Evolutionary conservation across 2,113 vertebrate genomes (phyloP).

Genomic region (Ellobius talpinus): DNA sequence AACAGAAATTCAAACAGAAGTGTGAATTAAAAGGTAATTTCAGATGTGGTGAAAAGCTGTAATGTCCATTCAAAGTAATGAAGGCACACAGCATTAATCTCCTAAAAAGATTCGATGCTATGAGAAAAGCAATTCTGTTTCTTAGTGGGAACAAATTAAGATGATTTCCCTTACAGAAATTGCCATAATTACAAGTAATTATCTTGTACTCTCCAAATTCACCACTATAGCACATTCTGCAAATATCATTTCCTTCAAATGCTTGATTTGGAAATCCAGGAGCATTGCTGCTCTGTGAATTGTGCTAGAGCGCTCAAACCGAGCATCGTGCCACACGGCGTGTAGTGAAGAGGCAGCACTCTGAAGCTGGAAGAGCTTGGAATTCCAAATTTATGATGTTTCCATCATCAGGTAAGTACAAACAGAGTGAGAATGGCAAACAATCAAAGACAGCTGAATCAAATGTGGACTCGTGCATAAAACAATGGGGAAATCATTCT

Average conservation of each 20-base stretch:
- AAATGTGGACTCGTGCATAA: slow-evolving; percentile 60
- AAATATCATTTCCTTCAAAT: slow-evolving; percentile 79
- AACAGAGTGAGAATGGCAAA: slow-evolving; percentile 73
- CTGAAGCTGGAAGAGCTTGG: slow-evolving; percentile 40
- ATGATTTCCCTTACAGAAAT: slow-evolving; percentile 85
- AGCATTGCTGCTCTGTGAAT: slow-evolving; percentile 76
- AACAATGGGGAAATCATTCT: slow-evolving; percentile 67
- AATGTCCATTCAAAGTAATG: slow-evolving; percentile 80
- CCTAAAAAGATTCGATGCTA: slow-evolving; percentile 82
- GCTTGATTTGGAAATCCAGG: slow-evolving; percentile 82
- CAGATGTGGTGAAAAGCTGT: slow-evolving; percentile 79
- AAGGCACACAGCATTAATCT: slow-evolving; percentile 82
- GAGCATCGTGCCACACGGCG: slow-evolving; percentile 56
- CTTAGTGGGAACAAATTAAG: slow-evolving; percentile 86
- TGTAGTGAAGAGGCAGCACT: slow-evolving; percentile 43
- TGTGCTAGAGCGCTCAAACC: slow-evolving; percentile 57
- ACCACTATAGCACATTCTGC: slow-evolving; percentile 79
- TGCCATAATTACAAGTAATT: slow-evolving; percentile 87
- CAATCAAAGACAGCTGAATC: slow-evolving; percentile 63
- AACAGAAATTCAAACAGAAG: slow-evolving; percentile 76
- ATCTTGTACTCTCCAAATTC: slow-evolving; percentile 84
- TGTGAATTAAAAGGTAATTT: slow-evolving; percentile 81
- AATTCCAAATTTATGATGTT: slow-evolving; percentile 43
- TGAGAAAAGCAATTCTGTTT: slow-evolving; percentile 82
- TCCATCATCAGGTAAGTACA: slow-evolving; percentile 61